These are phyloP conservation scores for Apis laboriosa DNA, from an alignment of 1,140 invertebrate species.

Conservation along the genomic window DNA sequence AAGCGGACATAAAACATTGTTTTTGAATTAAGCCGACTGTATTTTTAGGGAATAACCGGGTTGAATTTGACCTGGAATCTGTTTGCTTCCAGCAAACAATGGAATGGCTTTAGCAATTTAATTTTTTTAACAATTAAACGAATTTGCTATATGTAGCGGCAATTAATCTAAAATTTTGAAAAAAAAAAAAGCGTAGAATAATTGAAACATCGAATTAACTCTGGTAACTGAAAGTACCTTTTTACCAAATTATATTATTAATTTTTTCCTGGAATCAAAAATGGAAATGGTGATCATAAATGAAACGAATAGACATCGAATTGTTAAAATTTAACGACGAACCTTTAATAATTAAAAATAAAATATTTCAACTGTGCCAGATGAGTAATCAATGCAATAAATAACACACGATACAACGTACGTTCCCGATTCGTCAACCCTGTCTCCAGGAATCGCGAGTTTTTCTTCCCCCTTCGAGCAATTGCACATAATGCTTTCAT, in stretches of 20 bases:
- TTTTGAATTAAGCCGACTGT: slow-evolving; percentile 7
- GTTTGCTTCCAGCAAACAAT: background rate
- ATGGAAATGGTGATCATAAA: too few relatives aligned
- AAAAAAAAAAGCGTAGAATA: too few relatives aligned
- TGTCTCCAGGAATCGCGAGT: background rate
- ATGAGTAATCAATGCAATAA: background rate
- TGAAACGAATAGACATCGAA: too few relatives aligned
- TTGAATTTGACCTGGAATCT: background rate
- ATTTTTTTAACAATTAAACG: too few relatives aligned
- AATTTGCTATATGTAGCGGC: too few relatives aligned
- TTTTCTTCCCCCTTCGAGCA: background rate
- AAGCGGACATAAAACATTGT: slow-evolving; percentile 1
- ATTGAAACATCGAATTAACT: too few relatives aligned
- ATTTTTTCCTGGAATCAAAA: too few relatives aligned
- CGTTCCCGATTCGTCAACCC: background rate
- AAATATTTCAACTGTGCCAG: background rate
- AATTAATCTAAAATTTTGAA: too few relatives aligned
- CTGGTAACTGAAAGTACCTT: too few relatives aligned
- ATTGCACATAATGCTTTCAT: background rate
- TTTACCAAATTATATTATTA: too few relatives aligned
- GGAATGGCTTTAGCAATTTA: too few relatives aligned
- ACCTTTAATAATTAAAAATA: background rate
- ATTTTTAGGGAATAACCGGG: background rate
- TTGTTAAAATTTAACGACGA: too few relatives aligned
- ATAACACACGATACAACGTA: background rate